Evolutionary conservation across 2,113 vertebrate species (phyloP).

Genomic region (Chiloscyllium plagiosum): DNA sequence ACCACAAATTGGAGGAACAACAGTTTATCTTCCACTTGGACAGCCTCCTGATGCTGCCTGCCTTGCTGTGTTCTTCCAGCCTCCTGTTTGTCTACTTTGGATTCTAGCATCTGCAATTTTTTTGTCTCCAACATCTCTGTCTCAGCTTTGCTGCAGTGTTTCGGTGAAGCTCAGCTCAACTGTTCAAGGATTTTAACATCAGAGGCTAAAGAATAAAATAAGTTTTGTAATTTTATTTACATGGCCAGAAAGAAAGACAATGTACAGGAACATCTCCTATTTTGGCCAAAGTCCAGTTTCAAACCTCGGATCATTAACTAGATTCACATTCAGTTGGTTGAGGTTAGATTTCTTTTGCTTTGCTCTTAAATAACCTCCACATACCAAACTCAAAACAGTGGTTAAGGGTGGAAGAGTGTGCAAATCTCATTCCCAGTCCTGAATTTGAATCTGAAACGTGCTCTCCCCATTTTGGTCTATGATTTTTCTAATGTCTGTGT

Average conservation of each 20-base stretch:
- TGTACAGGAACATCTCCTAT: not conserved
- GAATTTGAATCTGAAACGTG: not conserved
- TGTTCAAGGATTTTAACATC: not conserved
- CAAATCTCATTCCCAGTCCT: not conserved
- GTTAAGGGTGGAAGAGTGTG: too few species aligned
- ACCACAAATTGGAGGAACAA: too few species aligned
- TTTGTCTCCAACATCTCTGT: too few species aligned
- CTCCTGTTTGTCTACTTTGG: too few species aligned
- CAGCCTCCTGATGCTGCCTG: too few species aligned
- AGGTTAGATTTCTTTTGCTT: not conserved
- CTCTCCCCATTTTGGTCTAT: not conserved
- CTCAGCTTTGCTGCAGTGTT: too few species aligned
- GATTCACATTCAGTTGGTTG: not conserved
- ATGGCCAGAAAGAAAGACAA: not conserved
- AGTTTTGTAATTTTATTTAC: not conserved
- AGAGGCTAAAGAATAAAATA: not conserved
- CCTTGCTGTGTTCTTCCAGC: too few species aligned
- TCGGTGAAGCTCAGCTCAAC: not conserved
- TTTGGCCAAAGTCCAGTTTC: not conserved
- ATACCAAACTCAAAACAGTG: not conserved
- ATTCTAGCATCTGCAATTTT: too few species aligned
- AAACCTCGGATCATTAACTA: not conserved
- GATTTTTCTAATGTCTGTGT: not conserved
- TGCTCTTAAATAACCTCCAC: not conserved
- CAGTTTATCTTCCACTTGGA: too few species aligned